Percentiles rank a stretch among this genome's conserved stretches.
Conservation (phyloP, 2,888 invertebrate species). For the Drosophila rubida region DNA sequence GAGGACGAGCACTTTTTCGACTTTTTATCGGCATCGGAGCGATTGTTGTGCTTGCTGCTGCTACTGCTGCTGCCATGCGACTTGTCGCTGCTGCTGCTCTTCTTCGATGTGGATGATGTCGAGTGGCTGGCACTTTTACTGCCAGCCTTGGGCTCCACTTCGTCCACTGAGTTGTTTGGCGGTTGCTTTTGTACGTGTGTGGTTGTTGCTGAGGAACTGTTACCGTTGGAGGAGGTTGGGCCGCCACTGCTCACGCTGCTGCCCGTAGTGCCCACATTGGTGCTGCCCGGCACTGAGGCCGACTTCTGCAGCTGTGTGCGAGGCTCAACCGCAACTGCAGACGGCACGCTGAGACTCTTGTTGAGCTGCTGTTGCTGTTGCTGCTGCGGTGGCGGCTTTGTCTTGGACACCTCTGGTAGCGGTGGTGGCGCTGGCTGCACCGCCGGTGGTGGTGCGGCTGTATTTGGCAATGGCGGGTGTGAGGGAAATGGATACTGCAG, state of each 20-base stretch:
- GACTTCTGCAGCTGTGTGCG: constrained; percentile 79
- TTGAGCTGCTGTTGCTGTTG: constrained; percentile 67
- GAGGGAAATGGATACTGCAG: constrained; percentile 92
- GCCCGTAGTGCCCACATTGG: constrained; percentile 82
- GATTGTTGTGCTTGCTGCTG: constrained; percentile 80
- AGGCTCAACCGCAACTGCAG: constrained; percentile 28
- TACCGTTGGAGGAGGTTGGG: constrained; percentile 76
- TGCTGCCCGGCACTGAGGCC: constrained; percentile 84
- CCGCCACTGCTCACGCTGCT: constrained; percentile 18
- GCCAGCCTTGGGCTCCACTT: constrained; percentile 40
- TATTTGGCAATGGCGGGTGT: constrained; percentile 88
- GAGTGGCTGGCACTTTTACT: constrained; percentile 37
- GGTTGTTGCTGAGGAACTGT: constrained; percentile 75
- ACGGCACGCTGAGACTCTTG: constrained; percentile 84
- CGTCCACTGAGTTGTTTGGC: constrained; percentile 52
- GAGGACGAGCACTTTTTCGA: constrained; percentile 59
- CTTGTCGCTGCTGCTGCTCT: constrained; percentile 39
- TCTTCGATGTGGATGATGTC: constrained; percentile 40
- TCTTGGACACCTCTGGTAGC: constrained; percentile 56
- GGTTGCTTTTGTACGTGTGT: constrained; percentile 67
- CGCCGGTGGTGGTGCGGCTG: constrained; percentile 81
- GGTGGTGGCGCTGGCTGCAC: constrained; percentile 77
- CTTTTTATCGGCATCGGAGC: constrained; percentile 79
- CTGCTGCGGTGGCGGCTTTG: constrained; percentile 28
- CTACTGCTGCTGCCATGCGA: constrained; percentile 39